Percentiles rank a stretch among this genome's conserved stretches.
These are phyloP conservation scores for Alethe diademata DNA, from an alignment of 2,113 vertebrate species.

Conservation along the genomic window DNA sequence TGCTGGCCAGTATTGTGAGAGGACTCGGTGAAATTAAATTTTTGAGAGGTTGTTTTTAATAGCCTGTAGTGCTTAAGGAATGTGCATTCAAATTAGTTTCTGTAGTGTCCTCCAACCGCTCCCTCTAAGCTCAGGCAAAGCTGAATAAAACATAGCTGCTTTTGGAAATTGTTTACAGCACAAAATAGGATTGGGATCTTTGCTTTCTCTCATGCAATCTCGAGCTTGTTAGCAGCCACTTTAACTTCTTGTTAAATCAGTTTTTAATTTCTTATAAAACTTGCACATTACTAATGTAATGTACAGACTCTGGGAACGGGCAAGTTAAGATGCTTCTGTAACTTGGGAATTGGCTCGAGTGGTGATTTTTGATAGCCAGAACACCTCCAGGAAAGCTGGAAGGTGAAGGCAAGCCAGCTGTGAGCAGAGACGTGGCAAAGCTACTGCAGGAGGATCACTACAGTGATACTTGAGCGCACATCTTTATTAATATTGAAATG, in stretches of 20 bases:
- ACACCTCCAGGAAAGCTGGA: not conserved
- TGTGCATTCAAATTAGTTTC: not conserved
- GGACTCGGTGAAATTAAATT: not conserved
- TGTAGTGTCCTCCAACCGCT: not conserved
- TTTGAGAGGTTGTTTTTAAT: not conserved
- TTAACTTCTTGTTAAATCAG: not conserved
- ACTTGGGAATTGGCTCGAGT: not conserved
- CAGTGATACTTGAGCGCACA: constrained; percentile 9
- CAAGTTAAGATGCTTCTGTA: not conserved
- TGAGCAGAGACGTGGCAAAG: not conserved
- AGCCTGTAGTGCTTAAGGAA: not conserved
- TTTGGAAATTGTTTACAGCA: not conserved
- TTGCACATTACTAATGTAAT: not conserved
- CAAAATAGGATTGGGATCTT: not conserved
- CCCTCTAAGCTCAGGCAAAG: not conserved
- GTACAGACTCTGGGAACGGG: not conserved
- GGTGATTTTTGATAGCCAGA: not conserved
- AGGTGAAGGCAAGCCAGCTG: not conserved
- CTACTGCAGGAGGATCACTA: not conserved
- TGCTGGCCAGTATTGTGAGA: not conserved
- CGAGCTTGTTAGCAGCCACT: not conserved
- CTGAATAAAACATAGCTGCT: not conserved
- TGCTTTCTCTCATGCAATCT: not conserved
- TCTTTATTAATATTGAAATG: constrained; percentile 53
- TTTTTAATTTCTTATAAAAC: not conserved